A percentile compares a stretch with the other conserved stretches of the same genome.
Conservation (phyloP, 2,797 vertebrate species). For the Varecia variegata region DNA sequence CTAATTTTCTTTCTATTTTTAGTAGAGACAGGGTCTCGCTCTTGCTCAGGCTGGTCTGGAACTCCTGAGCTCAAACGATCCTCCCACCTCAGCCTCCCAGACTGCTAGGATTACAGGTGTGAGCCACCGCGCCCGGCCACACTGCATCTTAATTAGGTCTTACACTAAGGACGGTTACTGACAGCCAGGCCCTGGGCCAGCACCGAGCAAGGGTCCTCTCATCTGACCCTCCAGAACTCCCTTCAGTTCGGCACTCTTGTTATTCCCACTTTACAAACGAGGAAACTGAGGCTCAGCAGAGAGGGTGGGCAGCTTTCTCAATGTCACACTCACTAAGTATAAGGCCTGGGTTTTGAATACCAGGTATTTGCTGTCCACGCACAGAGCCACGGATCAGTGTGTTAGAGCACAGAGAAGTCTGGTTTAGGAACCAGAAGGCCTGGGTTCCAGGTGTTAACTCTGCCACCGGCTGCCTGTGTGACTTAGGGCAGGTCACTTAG, state of each 20-base stretch:
- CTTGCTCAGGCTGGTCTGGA: too few relatives aligned
- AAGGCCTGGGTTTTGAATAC: not conserved
- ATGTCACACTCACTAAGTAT: fast-evolving
- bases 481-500: not conserved
- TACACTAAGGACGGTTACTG: not conserved
- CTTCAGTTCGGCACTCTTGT: not conserved
- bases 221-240: not conserved
- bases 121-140: too few relatives aligned
- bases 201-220: not conserved
- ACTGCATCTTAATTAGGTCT: not conserved
- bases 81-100: too few relatives aligned
- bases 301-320: not conserved
- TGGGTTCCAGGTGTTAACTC: not conserved
- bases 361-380: fast-evolving
- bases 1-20: too few relatives aligned
- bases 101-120: too few relatives aligned
- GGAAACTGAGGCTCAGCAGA: not conserved
- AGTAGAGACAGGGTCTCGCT: too few relatives aligned
- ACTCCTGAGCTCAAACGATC: too few relatives aligned
- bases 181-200: not conserved
- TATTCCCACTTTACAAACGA: not conserved
- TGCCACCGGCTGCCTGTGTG: not conserved
- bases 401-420: not conserved
- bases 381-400: not conserved
- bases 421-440: not conserved